Percentiles rank a stretch among this genome's conserved stretches.
phyloP scores from a whole-genome alignment of 2,797 vertebrate species.

The Petrocephalus schoutedeni region DNA sequence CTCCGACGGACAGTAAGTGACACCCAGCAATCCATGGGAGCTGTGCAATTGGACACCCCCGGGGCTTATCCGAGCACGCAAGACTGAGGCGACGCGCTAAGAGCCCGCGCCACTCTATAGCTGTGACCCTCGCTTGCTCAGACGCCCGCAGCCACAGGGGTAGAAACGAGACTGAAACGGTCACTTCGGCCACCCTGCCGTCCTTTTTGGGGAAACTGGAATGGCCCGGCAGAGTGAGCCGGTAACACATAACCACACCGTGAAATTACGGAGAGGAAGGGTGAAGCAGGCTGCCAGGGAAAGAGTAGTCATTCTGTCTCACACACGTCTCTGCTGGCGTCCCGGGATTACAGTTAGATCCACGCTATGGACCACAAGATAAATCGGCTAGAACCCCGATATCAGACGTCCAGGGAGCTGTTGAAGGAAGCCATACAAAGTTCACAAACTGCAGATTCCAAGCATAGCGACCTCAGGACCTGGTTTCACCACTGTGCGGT shows the following conservation, averaged over 20 bases:
- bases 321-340: constrained; percentile 40
- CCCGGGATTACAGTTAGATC: not conserved
- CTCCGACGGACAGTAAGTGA: constrained; percentile 55
- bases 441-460: not conserved
- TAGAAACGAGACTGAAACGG: constrained; percentile 47
- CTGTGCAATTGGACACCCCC: constrained; percentile 64
- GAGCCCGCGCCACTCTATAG: constrained; percentile 44
- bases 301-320: constrained; percentile 37
- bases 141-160: constrained; percentile 46
- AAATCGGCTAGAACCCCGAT: not conserved
- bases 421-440: not conserved
- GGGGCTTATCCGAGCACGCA: constrained; percentile 63
- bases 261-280: constrained; percentile 36
- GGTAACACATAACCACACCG: constrained; percentile 37
- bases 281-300: constrained; percentile 31
- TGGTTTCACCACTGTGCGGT: not conserved
- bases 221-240: constrained; percentile 6
- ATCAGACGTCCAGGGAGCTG: not conserved
- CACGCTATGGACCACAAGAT: not conserved
- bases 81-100: constrained; percentile 40
- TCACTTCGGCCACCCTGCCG: constrained; percentile 38
- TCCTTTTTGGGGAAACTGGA: constrained; percentile 63
- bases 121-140: constrained; percentile 31
- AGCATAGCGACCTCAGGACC: not conserved
- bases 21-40: constrained; percentile 62